Evolutionary conservation across 1,140 invertebrate genomes (phyloP), one percentile per base, ranked within the genome.

Genomic region (Yoshiicerus persimilis): DNA sequence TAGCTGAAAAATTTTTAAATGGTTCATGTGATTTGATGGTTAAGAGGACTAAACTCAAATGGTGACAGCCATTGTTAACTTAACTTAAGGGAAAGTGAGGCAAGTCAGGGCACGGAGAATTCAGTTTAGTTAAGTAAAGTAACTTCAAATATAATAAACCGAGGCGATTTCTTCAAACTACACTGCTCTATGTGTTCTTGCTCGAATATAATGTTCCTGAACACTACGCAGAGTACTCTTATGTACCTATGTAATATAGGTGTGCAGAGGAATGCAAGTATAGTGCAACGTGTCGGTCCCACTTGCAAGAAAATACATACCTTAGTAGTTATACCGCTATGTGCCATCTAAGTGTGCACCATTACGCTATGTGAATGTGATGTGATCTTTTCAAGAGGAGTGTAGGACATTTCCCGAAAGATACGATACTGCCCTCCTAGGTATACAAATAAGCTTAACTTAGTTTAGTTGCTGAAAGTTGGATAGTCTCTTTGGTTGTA

Each of bases 371-470:
- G 47, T 56, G 70, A 77, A 36, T 36, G 75, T 80, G 75, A 80
- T n/a, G 75, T 36, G 75, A 70, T 70, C 64, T 80, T 13, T 32
- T 77, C 30, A 13, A 38, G 34, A 36, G 34, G 34, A 80, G 75
- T 80, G 34, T 34, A 80, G 32, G 75, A 80, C 30, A 16, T 36
- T 38, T 80, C 32, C 75, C 32, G 75, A 80, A 80, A 80, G 75
- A 80, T 70, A 80, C 75, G 75, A 80, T 80, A 80, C 75, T 36
- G 75, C 75, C 75, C 75, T 80, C 75, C 75, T 80, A 80, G 75
- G 75, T 80, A 80, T 80, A 80, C 36, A 80, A 80, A 80, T 80
- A 80, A 80, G 75, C 75, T 80, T 80, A 80, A 80, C 27, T 80
- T 80, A 32, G 75, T 80, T 80, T 80, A 80, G 75, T 80, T 80